These are phyloP conservation scores for Drosophila acutilabella DNA, from an alignment of 2,888 invertebrate genomes.

Conservation along the genomic window DNA sequence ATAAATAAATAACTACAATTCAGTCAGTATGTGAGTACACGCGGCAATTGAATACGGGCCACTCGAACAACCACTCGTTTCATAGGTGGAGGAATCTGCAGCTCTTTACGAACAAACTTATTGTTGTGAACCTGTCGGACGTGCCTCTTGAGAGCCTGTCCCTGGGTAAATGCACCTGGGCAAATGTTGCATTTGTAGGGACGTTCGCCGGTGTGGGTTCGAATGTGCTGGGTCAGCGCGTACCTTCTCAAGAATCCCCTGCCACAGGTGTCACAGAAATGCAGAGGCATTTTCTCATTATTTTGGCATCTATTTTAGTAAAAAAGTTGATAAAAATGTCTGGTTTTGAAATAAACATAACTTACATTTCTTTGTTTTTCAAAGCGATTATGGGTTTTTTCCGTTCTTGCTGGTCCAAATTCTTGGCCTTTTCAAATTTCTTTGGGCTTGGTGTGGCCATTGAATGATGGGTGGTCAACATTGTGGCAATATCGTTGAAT, in stretches of 20 bases:
- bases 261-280: slow-evolving; percentile 85
- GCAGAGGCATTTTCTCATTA: slow-evolving; percentile 85
- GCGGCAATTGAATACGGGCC: slow-evolving; percentile 43
- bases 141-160: slow-evolving; percentile 42
- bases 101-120: slow-evolving; percentile 14
- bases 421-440: background rate
- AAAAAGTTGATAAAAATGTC: background rate
- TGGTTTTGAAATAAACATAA: background rate
- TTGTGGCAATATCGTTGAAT: slow-evolving; percentile 19
- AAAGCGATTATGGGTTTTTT: background rate
- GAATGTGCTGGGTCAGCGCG: slow-evolving; percentile 86
- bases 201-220: slow-evolving; percentile 86
- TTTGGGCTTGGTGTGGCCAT: background rate
- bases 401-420: background rate
- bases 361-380: slow-evolving; percentile 1
- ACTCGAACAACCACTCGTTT: slow-evolving; percentile 46
- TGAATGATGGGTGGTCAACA: background rate
- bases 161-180: slow-evolving; percentile 66
- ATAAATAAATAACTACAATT: background rate
- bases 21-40: slow-evolving; percentile 31
- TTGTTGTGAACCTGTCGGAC: slow-evolving; percentile 27
- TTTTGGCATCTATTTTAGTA: slow-evolving; percentile 67
- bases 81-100: slow-evolving; percentile 18
- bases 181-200: slow-evolving; percentile 87
- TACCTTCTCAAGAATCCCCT: slow-evolving; percentile 85